Conservation (phyloP, 2,797 vertebrate species). For the Megaceryle alcyon region DNA sequence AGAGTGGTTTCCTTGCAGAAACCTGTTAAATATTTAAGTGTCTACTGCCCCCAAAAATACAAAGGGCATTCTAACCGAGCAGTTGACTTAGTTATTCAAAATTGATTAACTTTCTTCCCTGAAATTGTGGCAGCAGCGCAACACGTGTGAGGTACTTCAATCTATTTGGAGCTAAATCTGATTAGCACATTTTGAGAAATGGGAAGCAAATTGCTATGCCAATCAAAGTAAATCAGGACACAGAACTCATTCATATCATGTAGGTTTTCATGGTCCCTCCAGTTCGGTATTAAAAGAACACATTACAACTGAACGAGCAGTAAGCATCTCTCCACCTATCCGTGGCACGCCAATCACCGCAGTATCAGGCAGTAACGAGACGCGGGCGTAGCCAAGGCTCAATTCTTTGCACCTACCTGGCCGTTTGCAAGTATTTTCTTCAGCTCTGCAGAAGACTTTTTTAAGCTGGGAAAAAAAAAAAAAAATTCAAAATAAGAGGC, state of each 20-base stretch:
- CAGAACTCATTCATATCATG: constrained; percentile 55
- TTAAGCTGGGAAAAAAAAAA: constrained; percentile 81
- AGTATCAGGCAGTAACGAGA: neutral
- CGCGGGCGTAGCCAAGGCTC: neutral
- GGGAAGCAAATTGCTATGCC: constrained; percentile 73
- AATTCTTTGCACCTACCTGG: constrained; percentile 83
- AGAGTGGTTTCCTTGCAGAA: neutral
- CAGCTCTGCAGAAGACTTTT: constrained; percentile 97
- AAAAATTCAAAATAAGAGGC: neutral
- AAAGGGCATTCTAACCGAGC: constrained; percentile 7
- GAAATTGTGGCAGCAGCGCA: constrained; percentile 48
- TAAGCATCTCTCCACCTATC: neutral
- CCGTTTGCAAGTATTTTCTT: constrained; percentile 96
- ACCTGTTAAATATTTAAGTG: neutral
- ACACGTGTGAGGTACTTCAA: constrained; percentile 50
- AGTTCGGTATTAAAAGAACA: constrained; percentile 35
- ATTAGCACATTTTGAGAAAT: constrained; percentile 74
- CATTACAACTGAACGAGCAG: neutral
- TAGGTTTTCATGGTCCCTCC: constrained; percentile 10
- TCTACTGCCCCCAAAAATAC: neutral
- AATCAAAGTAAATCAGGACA: constrained; percentile 68
- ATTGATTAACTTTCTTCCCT: constrained; percentile 74
- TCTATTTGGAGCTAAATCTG: constrained; percentile 67
- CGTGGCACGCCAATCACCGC: neutral
- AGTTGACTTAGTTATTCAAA: constrained; percentile 68